Conservation (phyloP, 2,888 invertebrate genomes). For the Eupithecia pulchellata region DNA sequence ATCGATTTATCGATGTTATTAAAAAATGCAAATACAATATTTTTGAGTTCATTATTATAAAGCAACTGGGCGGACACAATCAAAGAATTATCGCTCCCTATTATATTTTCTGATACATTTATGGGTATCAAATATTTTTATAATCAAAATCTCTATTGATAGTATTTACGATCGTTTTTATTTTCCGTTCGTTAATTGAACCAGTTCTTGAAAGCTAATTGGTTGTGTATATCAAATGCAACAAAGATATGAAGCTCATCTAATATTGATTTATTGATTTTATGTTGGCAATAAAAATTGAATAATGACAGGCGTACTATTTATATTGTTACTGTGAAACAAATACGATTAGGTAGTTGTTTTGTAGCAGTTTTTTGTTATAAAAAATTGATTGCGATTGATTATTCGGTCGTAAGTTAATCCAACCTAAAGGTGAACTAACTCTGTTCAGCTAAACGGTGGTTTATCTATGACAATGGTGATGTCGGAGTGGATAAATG, state of each 20-base stretch:
- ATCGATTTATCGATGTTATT: too few relatives aligned
- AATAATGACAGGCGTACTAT: slow-evolving; percentile 28
- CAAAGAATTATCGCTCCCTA: slow-evolving; percentile 47
- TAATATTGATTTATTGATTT: slow-evolving; percentile 45
- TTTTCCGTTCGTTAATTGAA: slow-evolving; percentile 52
- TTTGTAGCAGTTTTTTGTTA: neutral
- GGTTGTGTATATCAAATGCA: slow-evolving; percentile 47
- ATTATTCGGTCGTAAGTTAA: too few relatives aligned
- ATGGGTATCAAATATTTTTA: slow-evolving; percentile 53
- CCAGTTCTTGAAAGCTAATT: slow-evolving; percentile 50
- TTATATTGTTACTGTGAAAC: slow-evolving; percentile 17
- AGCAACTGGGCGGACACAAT: slow-evolving; percentile 10
- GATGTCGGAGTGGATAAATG: too few relatives aligned
- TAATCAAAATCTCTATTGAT: slow-evolving; percentile 41
- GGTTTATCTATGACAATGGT: too few relatives aligned
- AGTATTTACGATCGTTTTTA: slow-evolving; percentile 53
- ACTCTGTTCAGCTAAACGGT: too few relatives aligned
- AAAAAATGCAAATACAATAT: neutral
- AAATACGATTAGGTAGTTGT: neutral
- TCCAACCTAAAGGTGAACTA: too few relatives aligned
- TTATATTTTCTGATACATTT: slow-evolving; percentile 51
- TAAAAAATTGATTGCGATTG: too few relatives aligned
- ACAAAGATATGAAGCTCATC: slow-evolving; percentile 44
- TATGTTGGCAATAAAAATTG: slow-evolving; percentile 30
- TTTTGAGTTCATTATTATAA: neutral